Base-by-base conservation (phyloP, 2,888 invertebrate species). In the Metallyticus violacea region DNA sequence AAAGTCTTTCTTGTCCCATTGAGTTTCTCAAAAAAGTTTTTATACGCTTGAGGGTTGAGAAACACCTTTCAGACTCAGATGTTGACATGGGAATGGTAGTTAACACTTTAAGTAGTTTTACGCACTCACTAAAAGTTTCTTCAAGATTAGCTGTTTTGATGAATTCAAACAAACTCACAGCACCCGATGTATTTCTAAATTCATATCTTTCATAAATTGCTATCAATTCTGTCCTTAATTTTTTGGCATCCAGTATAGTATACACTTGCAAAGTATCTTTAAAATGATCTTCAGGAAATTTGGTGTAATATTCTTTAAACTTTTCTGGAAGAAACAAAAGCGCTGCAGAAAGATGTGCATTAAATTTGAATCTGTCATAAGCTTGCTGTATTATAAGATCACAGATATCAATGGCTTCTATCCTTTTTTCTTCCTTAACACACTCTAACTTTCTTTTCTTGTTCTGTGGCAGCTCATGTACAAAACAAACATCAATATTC, bases 1-100 rank as follows among this genome's bases (percentile, higher is more conserved):
- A 86, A 28, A 90, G 87, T 82, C 90, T 86, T 7, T 89, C 89
- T 81, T 90, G 87, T 9, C 62, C 80, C 89, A 89, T 89, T 2
- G 89, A 87, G 87, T 88, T 89, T 82, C 88, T 86, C n/a, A 89
- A 77, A 87, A 90, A 90, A 5, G 88, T 89, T 87, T 89, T 89
- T 22, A 90, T 89, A 27, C 89, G 81, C 83, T 89, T 90, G 40
- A 90, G 79, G 5, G 88, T 87, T 25, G 89, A 89, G 85, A 89
- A 89, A 86, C 88, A 88, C 62, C 89, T 87, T 88, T 90, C 90
- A 5, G 87, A 87, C 87, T 90, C 90, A 62, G 89, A 77, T 77
- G 89, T 89, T 62, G 89, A 87, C 89, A 90, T 90, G 6, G 90
- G 90, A 15, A 88, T 89, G 77, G 90, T 90, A 77, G 89, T 81